Evolutionary conservation across 1,140 invertebrate genomes (phyloP), one percentile per base, ranked within the genome.

Genomic region (Heliconius hermathena): DNA sequence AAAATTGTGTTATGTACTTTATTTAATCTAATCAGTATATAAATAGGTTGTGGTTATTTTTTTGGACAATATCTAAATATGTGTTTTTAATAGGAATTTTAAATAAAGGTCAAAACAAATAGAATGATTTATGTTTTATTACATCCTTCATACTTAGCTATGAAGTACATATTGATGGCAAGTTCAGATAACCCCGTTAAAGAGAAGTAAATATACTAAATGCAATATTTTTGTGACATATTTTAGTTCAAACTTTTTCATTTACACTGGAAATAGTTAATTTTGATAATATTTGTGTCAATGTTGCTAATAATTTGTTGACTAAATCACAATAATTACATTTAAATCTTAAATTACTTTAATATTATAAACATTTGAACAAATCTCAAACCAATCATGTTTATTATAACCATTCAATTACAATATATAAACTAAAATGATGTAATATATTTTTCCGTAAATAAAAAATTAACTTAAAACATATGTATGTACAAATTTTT

Each of bases 111-210:
- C 49, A 26, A 26, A 29, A 29, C 26, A 29, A 66, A 66, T 66
- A 11, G 11, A 26, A 29, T 66, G 29, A 66, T 66, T 66, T 29
- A 57, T 57, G 22, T 22, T 66, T 66, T 66, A 66, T 66, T 66
- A 66, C 60, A 66, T 72, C 83, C 88, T 83, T 86, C 81, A 85
- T 87, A 83, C 82, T 81, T 87, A 87, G 83, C 73, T 82, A 85
- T 66, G 60, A 87, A 85, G 72, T 90, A 90, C 84, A 88, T 84
- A 84, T 82, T 87, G 77, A 92, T 91, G 91, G 91, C 91, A 92
- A 92, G 91, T 90, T 80, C 78, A 80, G 33, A 78, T 81, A 74
- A 83, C 79, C 74, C 76, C 71, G 57, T 54, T 57, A 81, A 54
- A 66, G 41, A 74, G 49, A 73, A 81, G 57, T 80, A 80, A 20